Evolutionary conservation across 2,113 vertebrate genomes (phyloP).

Genomic region (Grallaria varia): DNA sequence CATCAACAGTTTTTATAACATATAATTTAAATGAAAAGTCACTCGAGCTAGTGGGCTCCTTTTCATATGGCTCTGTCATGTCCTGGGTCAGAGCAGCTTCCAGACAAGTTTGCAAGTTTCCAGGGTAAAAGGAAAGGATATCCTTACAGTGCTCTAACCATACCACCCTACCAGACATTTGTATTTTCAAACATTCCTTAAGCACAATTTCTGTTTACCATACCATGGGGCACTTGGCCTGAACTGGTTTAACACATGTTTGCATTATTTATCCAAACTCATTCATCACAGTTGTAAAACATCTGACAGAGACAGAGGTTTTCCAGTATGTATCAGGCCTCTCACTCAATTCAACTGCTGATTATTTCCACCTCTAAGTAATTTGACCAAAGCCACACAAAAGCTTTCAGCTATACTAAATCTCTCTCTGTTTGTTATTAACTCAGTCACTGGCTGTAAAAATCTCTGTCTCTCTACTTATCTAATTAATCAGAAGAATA

Average conservation of each 20-base stretch:
- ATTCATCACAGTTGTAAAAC: conserved; percentile 53
- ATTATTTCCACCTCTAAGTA: conserved; percentile 43
- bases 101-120: background rate
- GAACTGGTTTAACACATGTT: conserved; percentile 51
- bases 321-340: conserved; percentile 26
- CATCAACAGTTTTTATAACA: background rate
- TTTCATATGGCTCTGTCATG: background rate
- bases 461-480: background rate
- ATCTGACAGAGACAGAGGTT: conserved; percentile 35
- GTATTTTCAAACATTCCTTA: conserved; percentile 44
- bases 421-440: background rate
- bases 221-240: background rate
- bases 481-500: background rate
- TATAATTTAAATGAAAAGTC: background rate
- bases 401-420: background rate
- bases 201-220: conserved; percentile 44
- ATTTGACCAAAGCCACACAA: conserved; percentile 20
- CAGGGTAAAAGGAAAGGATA: background rate
- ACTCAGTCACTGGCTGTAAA: background rate
- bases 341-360: background rate
- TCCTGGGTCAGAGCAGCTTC: background rate
- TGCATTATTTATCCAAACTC: conserved; percentile 29
- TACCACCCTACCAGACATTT: background rate
- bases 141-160: background rate
- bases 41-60: background rate